Conservation (phyloP, 2,797 vertebrate genomes). For the Kryptopterus vitreolus region DNA sequence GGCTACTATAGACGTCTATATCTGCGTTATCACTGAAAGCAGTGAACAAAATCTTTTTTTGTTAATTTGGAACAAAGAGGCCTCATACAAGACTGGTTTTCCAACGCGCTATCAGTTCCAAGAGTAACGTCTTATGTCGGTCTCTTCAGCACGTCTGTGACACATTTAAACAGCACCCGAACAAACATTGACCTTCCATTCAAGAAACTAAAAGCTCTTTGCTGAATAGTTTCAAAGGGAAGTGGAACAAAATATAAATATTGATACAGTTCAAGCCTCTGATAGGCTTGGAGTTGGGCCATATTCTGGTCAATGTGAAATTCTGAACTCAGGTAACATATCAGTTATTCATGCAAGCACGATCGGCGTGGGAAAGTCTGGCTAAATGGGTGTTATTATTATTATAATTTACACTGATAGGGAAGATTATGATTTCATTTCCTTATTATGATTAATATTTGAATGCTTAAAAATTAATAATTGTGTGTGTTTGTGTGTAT, state of each 20-base stretch:
- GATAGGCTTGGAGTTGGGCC: constrained; percentile 36
- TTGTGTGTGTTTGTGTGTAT: no score
- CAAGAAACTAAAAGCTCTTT: constrained; percentile 43
- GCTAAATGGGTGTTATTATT: background rate
- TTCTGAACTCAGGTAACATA: constrained; percentile 25
- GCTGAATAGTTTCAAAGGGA: constrained; percentile 47
- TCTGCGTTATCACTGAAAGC: background rate
- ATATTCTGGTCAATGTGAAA: constrained; percentile 38
- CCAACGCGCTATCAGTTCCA: constrained; percentile 2
- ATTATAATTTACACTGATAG: background rate
- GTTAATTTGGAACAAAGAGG: background rate
- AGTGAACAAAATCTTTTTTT: background rate
- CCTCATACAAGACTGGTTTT: background rate
- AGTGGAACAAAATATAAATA: constrained; percentile 51
- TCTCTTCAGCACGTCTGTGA: constrained; percentile 43
- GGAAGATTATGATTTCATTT: background rate
- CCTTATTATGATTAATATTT: no score
- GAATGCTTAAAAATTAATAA: no score
- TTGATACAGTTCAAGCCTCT: constrained; percentile 46
- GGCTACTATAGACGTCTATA: background rate
- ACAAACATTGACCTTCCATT: constrained; percentile 53
- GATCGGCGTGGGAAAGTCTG: constrained; percentile 11
- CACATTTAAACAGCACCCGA: constrained; percentile 46
- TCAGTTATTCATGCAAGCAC: constrained; percentile 25
- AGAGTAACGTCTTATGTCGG: constrained; percentile 13